Conservation (phyloP, 2,888 invertebrate species). For the Aethes cnicana region DNA sequence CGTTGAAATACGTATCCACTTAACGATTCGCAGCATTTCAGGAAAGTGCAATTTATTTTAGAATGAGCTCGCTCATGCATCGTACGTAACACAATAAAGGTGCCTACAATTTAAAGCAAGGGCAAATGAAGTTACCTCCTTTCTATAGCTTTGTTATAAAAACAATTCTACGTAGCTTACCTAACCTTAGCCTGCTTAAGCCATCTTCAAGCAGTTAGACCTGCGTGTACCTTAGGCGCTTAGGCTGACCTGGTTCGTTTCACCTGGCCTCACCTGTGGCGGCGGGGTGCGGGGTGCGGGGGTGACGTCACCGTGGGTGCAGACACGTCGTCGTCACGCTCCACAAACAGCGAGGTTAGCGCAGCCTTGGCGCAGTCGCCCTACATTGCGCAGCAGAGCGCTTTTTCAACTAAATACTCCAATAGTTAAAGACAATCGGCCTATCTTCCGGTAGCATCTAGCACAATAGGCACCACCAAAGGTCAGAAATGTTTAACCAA, state of each 20-base stretch:
- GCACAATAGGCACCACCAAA: conserved; percentile 31
- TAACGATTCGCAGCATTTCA: conserved; percentile 7
- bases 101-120: no score
- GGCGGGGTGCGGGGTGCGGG: conserved; percentile 37
- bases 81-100: no score
- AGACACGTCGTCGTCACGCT: conserved; percentile 80
- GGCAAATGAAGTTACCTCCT: no score
- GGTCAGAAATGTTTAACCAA: conserved; percentile 12
- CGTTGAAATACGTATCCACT: conserved; percentile 14
- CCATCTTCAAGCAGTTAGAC: background rate
- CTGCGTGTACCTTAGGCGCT: conserved; percentile 7
- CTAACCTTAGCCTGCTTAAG: no score
- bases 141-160: no score
- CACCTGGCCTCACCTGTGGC: conserved; percentile 26
- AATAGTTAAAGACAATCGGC: conserved; percentile 45
- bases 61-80: background rate
- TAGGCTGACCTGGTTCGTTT: conserved; percentile 25
- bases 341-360: conserved; percentile 79
- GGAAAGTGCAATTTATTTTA: background rate
- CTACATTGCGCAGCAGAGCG: conserved; percentile 71
- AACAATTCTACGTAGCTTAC: no score
- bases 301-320: conserved; percentile 78
- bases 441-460: conserved; percentile 50
- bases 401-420: conserved; percentile 65
- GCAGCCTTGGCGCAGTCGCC: conserved; percentile 75